These are phyloP conservation scores for Meganola albula DNA, from an alignment of 2,888 invertebrate species.

Conservation along the genomic window DNA sequence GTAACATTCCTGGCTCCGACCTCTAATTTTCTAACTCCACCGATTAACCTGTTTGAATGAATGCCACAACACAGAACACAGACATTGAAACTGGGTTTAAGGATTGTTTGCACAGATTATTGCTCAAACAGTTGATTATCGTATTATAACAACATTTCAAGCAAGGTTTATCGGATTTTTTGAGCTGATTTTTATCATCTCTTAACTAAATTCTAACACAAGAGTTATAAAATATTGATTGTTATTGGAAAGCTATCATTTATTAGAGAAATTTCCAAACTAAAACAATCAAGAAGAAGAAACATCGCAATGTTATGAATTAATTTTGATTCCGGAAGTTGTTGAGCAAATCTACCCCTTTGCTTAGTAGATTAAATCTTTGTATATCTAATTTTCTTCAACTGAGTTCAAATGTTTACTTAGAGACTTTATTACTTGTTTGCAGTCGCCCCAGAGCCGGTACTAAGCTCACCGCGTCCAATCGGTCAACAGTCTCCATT, in stretches of 20 bases:
- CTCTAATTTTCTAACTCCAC: conserved; percentile 32
- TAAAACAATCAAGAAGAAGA: conserved; percentile 28
- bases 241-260: too few relatives aligned
- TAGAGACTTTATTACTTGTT: conserved; percentile 49
- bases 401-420: conserved; percentile 31
- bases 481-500: conserved; percentile 84
- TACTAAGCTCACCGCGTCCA: conserved; percentile 76
- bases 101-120: too few relatives aligned
- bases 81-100: conserved; percentile 5
- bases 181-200: too few relatives aligned
- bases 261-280: conserved; percentile 24
- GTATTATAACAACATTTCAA: too few relatives aligned
- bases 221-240: too few relatives aligned
- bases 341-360: conserved; percentile 38
- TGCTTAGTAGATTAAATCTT: conserved; percentile 20
- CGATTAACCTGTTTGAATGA: conserved; percentile 27
- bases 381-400: conserved; percentile 9
- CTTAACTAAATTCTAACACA: neutral
- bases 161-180: too few relatives aligned
- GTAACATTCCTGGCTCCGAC: conserved; percentile 17
- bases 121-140: too few relatives aligned
- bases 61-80: conserved; percentile 14
- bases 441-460: conserved; percentile 75
- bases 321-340: conserved; percentile 30
- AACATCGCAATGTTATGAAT: conserved; percentile 28